Base-by-base conservation (phyloP, 1,140 invertebrate species). In the Leucophenga varia region DNA sequence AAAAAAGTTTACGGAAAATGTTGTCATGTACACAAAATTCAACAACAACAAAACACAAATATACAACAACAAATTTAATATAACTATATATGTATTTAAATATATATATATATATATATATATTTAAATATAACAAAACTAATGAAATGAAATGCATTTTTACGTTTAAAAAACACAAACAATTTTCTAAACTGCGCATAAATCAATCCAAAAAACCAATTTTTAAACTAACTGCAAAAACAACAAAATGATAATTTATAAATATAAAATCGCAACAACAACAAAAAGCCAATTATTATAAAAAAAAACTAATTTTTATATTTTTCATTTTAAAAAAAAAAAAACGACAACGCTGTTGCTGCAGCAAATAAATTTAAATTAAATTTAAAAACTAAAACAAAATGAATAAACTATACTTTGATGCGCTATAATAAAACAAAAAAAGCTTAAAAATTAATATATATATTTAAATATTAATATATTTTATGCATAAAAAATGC, bases 181-280 rank as follows among this genome's bases (percentile, higher is more conserved):
- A 25, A 25, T 10, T 25, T 25, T 25, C n/a, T n/a, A n/a, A n/a
- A n/a, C n/a, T n/a, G n/a, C n/a, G n/a, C n/a, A n/a, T n/a, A n/a
- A n/a, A n/a, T n/a, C n/a, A n/a, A n/a, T 25, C 10, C 22, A 6
- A 64, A 51, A 30, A 32, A 45, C 45, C 49, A 47, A 63, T 67
- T 65, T 65, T 61, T 65, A 53, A 57, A 57, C 57, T 52, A 57
- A 57, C 67, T 65, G 61, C 40, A 55, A 42, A 52, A 38, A 47
- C 34, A 52, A 54, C 43, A 45, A 44, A 54, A 43, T 50, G 54
- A 31, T 25, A 25, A 25, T 25, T 25, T 25, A 6, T 25, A 25
- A 6, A 25, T 10, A 25, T 25, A 25, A 25, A 10, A 25, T 25
- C 22, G 10, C 10, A 25, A 25, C 22, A 25, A 25, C 22, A 25